These are phyloP conservation scores for Thecocarcelia acutangulata DNA, from an alignment of 2,888 invertebrate genomes.

Conservation along the genomic window DNA sequence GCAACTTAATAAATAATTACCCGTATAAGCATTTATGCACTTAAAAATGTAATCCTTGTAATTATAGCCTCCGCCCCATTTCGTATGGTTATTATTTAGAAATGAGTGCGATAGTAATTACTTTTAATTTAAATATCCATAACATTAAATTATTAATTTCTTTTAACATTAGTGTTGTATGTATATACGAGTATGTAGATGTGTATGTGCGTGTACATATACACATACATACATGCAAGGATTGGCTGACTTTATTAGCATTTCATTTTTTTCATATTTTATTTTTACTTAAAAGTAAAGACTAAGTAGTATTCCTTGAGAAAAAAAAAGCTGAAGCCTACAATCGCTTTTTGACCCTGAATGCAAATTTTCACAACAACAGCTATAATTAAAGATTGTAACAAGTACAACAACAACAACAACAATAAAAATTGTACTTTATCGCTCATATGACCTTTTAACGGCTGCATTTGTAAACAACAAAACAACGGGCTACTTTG, in stretches of 20 bases:
- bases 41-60: too few species aligned
- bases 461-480: conserved; percentile 52
- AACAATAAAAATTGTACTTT: conserved; percentile 41
- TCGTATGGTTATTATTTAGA: too few species aligned
- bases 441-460: conserved; percentile 61
- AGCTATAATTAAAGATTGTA: conserved; percentile 35
- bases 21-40: too few species aligned
- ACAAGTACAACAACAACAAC: conserved; percentile 4
- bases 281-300: not conserved
- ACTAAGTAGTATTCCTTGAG: conserved; percentile 30
- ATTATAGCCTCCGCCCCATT: too few species aligned
- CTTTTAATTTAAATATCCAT: conserved; percentile 4
- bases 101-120: not conserved
- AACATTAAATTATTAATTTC: conserved; percentile 22
- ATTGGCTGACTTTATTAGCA: conserved; percentile 14
- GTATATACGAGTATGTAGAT: too few species aligned
- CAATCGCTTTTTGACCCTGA: conserved; percentile 54
- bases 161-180: conserved; percentile 4
- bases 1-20: too few species aligned
- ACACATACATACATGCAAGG: not conserved
- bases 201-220: too few species aligned
- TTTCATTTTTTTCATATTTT: too few species aligned
- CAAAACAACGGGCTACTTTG: conserved; percentile 32
- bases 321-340: conserved; percentile 27
- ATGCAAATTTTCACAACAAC: conserved; percentile 26